Evolutionary conservation across 92 coral and sea anemone genomes (phyloP).

Genomic region (Scolanthus callimorphus): DNA sequence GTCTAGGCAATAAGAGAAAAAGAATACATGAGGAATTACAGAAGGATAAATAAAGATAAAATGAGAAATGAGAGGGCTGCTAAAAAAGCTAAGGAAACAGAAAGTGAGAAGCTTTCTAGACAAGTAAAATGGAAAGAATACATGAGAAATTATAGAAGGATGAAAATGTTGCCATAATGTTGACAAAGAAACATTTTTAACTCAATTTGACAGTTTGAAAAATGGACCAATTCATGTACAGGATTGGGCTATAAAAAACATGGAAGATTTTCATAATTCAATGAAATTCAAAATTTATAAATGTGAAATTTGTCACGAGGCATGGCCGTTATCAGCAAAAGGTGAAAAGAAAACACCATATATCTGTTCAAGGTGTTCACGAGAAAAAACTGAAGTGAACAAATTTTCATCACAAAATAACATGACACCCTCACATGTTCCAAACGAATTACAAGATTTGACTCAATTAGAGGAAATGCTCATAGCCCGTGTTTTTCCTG

Average conservation of each 20-base stretch:
- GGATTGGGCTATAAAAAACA: conserved; percentile 19
- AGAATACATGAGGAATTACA: conserved; percentile 31
- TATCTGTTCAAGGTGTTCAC: conserved; percentile 18
- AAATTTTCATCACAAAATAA: conserved; percentile 64
- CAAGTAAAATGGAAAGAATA: neutral
- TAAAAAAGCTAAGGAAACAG: too few relatives aligned
- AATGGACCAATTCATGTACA: conserved; percentile 29
- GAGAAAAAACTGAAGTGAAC: conserved; percentile 41
- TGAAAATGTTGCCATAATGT: neutral
- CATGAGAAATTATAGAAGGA: conserved; percentile 1
- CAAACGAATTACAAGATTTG: conserved; percentile 60
- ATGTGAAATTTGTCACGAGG: conserved; percentile 33
- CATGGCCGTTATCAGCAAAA: conserved; percentile 28
- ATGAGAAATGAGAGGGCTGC: too few relatives aligned
- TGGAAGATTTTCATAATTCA: conserved; percentile 19
- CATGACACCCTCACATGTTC: conserved; percentile 66
- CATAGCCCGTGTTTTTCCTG: conserved; percentile 69
- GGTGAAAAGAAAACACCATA: conserved; percentile 4
- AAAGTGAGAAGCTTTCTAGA: neutral
- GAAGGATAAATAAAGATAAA: conserved; percentile 7
- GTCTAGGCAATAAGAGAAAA: too few relatives aligned
- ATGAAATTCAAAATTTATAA: conserved; percentile 15
- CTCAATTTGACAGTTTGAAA: conserved; percentile 11
- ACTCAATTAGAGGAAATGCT: conserved; percentile 80
- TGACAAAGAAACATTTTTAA: conserved; percentile 13